Percentiles rank a stretch among this genome's conserved stretches.
Conservation (phyloP, 2,888 invertebrate genomes). For the Flexamia atlantica region DNA sequence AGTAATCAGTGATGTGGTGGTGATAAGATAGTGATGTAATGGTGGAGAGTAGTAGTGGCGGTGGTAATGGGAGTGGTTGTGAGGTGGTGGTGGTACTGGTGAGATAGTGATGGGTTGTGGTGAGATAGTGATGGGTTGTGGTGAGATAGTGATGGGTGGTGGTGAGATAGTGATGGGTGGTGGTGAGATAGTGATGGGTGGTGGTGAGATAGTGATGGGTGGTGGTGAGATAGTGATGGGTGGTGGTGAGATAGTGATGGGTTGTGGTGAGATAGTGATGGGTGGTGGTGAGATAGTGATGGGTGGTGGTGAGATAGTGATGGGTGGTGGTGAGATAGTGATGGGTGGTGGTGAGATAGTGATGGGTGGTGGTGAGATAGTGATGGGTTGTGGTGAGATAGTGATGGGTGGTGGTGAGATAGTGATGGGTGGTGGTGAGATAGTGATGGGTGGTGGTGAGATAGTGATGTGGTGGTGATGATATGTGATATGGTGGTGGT, state of each 20-base stretch:
- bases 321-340: too few relatives aligned
- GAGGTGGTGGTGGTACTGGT: too few relatives aligned
- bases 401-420: too few relatives aligned
- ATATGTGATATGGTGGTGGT: too few relatives aligned
- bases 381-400: too few relatives aligned
- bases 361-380: slow-evolving; percentile 5
- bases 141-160: too few relatives aligned
- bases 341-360: background rate
- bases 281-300: background rate
- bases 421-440: background rate
- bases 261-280: too few relatives aligned
- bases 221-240: background rate
- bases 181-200: slow-evolving; percentile 18
- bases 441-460: too few relatives aligned
- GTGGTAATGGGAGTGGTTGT: slow-evolving; percentile 22
- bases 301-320: slow-evolving; percentile 15
- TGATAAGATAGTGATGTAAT: slow-evolving; percentile 2
- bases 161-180: background rate
- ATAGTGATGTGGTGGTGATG: background rate
- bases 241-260: slow-evolving; percentile 36
- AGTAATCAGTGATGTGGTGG: background rate
- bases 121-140: slow-evolving; percentile 13
- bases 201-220: too few relatives aligned
- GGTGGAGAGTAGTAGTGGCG: background rate
- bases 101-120: background rate